Evolutionary conservation across 2,888 invertebrate species (phyloP).

Genomic region (Blomia tropicalis): DNA sequence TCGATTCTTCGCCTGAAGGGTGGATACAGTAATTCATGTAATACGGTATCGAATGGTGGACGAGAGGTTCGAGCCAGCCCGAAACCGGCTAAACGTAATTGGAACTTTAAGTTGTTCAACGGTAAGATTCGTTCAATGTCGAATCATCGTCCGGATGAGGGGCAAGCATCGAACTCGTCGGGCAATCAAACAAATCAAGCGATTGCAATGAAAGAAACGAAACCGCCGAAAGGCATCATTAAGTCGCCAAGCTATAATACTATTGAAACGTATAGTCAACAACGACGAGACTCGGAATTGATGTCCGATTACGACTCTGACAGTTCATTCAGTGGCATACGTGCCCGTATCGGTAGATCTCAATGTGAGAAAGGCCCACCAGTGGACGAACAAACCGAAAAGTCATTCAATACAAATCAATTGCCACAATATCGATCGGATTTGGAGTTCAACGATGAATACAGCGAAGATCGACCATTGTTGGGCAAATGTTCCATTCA

Average conservation of each 20-base stretch:
- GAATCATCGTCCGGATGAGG: not conserved
- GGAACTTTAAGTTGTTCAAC: not conserved
- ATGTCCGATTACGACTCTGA: not conserved
- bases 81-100: not conserved
- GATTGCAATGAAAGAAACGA: not conserved
- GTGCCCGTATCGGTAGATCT: not conserved
- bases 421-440: not conserved
- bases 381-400: not conserved
- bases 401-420: not conserved
- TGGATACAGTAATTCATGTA: conserved; percentile 9
- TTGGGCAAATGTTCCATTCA: not conserved
- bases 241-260: conserved; percentile 10
- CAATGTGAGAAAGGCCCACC: not conserved
- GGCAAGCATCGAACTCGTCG: not conserved
- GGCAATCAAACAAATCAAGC: not conserved
- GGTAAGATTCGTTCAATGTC: conserved; percentile 6
- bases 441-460: not conserved
- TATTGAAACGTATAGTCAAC: not conserved
- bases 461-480: not conserved
- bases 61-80: not conserved
- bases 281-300: not conserved
- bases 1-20: not conserved
- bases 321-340: not conserved
- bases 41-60: not conserved
- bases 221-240: not conserved